These are phyloP conservation scores for Crocuta crocuta DNA, from an alignment of 2,113 vertebrate species.

Conservation along the genomic window DNA sequence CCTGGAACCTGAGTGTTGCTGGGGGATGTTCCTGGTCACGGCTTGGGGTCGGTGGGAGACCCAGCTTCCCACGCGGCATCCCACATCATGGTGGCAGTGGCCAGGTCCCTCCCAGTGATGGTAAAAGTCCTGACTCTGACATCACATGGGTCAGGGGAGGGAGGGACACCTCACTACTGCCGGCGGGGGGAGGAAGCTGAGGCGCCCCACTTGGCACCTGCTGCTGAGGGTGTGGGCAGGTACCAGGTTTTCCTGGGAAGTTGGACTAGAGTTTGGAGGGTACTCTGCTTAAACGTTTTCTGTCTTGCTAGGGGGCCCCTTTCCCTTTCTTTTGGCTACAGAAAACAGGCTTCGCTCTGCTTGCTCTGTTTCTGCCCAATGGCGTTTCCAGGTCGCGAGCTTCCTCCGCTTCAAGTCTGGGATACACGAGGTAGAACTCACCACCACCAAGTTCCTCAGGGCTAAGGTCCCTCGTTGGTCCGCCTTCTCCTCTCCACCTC, in stretches of 20 bases:
- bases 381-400: neutral
- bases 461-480: neutral
- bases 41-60: neutral
- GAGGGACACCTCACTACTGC: neutral
- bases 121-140: neutral
- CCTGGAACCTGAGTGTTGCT: no score
- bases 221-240: neutral
- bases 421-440: neutral
- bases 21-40: neutral
- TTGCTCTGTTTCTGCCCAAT: no score
- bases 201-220: neutral
- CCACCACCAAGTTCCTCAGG: neutral
- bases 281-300: rapidly evolving
- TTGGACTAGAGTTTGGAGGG: neutral
- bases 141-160: neutral
- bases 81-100: no score
- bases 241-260: neutral
- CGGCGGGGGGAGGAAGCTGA: neutral
- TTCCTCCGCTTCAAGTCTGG: neutral
- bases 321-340: no score
- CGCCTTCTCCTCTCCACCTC: neutral
- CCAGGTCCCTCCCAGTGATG: neutral
- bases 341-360: neutral
- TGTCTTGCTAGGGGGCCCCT: neutral
- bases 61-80: no score